Evolutionary conservation across 2,113 vertebrate genomes (phyloP), one percentile per base, ranked within the genome.

Genomic region (Oreocharis arfaki): DNA sequence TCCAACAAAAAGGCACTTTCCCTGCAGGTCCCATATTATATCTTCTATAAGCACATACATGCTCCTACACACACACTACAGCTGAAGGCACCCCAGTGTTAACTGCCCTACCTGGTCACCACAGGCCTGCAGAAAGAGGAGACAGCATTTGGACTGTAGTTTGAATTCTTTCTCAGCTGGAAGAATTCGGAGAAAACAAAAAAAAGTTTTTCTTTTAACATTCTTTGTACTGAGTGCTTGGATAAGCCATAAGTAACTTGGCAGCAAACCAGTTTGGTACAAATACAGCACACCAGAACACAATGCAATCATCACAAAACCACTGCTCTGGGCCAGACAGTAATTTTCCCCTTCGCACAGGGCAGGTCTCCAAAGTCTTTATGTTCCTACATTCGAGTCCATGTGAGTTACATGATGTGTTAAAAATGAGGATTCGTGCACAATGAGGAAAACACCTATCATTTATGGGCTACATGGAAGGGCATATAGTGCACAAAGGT

Each of bases 301-400:
- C 70, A 96, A 96, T 78, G 77, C 33, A 93, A 65, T 84, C 65
- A 85, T 93, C 90, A 95, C 95, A 96, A 94, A 95, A 86, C 88
- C 90, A 94, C 77, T 0, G 17, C 95, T 77, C 56, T 84, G 76
- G 91, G 57, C 84, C 84, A 93, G 91, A 95, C 64, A 93, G 79
- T 94, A 95, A 95, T 94, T 96, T 84, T 92, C 96, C 94, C 94
- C 67, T 89, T 91, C 1, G 0, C 32, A 15, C 47, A 93, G 91
- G 70, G 78, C 91, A 88, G 91, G 60, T 78, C 76, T 96, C 87
- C 95, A 94, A 92, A 94, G 77, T 73, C 84, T 92, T 91, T 65
- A 52, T 53, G 64, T 56, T 84, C 60, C 64, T 81, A 75, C 41
- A 53, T 64, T 84, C 2, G 2, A 91, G 84, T 79, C 87, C 59